These are phyloP conservation scores for Malacoraja senta DNA, from an alignment of 2,797 vertebrate species.

Conservation along the genomic window DNA sequence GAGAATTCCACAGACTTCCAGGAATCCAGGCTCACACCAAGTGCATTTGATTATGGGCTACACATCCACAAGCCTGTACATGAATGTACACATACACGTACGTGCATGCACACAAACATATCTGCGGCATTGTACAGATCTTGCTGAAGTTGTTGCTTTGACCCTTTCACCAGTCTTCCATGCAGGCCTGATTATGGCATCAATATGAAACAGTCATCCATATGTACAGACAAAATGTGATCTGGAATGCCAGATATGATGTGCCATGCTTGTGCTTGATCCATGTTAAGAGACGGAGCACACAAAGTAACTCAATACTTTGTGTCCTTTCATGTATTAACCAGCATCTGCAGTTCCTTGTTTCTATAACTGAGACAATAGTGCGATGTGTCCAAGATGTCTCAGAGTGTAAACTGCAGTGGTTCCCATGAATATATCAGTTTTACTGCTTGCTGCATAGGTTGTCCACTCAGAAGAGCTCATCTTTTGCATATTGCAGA, in stretches of 20 bases:
- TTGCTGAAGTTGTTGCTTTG: neutral
- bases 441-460: neutral
- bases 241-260: neutral
- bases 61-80: too few relatives aligned
- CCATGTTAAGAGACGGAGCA: neutral
- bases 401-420: neutral
- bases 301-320: too few relatives aligned
- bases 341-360: too few relatives aligned
- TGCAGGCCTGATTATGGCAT: neutral
- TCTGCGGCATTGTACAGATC: neutral
- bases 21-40: neutral
- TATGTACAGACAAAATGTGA: neutral
- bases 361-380: neutral
- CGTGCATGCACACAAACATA: neutral
- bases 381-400: neutral
- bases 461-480: neutral
- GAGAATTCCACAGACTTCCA: too few relatives aligned
- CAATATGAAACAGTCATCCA: neutral
- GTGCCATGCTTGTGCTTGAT: neutral
- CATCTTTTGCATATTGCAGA: neutral
- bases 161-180: neutral
- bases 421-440: neutral
- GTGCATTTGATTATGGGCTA: neutral
- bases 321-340: too few relatives aligned
- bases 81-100: too few relatives aligned